Conservation (phyloP, 2,888 invertebrate species). For the Heteropelma amictum region DNA sequence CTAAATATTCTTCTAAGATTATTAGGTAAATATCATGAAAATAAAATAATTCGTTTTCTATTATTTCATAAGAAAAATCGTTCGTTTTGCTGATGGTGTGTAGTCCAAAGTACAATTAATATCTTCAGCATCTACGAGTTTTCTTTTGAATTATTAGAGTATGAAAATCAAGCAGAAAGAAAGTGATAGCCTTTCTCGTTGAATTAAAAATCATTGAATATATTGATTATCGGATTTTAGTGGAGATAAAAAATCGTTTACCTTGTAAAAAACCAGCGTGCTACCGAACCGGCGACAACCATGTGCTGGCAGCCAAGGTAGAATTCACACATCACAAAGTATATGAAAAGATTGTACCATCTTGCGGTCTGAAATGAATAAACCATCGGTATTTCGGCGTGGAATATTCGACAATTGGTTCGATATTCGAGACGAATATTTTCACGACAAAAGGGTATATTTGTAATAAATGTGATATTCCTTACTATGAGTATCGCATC, state of each 20-base stretch:
- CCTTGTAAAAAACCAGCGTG: slow-evolving; percentile 83
- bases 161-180: neutral
- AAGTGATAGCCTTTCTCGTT: neutral
- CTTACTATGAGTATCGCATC: slow-evolving; percentile 66
- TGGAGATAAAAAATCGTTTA: slow-evolving; percentile 63
- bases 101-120: no score
- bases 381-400: neutral
- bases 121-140: no score
- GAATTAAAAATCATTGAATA: no score
- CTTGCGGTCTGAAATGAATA: slow-evolving; percentile 67
- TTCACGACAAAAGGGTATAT: neutral
- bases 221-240: slow-evolving; percentile 8
- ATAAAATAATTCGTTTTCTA: no score
- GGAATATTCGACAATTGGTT: neutral
- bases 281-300: slow-evolving; percentile 82
- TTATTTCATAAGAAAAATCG: no score
- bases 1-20: no score
- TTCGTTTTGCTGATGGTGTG: no score
- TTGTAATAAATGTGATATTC: neutral
- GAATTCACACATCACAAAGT: slow-evolving; percentile 82
- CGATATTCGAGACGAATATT: neutral
- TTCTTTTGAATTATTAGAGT: no score
- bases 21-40: no score
- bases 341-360: slow-evolving; percentile 79
- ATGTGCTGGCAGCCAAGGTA: slow-evolving; percentile 83